Percentiles rank a stretch among this genome's conserved stretches.
Conservation (phyloP, 2,797 vertebrate genomes). For the Oophaga sylvatica region DNA sequence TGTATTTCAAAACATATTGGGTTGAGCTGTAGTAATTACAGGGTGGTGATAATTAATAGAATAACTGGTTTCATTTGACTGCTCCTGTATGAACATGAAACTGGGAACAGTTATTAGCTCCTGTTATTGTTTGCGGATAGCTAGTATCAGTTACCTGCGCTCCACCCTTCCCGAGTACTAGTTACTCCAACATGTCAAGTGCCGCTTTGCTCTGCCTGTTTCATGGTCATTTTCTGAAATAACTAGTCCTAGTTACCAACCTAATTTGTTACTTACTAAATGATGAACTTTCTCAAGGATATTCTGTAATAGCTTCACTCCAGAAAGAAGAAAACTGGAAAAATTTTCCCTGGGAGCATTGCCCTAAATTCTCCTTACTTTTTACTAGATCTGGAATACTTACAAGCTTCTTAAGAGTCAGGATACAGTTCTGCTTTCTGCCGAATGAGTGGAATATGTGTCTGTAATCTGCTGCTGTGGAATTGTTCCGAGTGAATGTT, state of each 20-base stretch:
- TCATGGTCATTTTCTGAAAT: not conserved
- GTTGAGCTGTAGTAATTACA: conserved; percentile 55
- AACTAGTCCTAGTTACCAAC: not conserved
- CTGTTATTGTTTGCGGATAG: conserved; percentile 60
- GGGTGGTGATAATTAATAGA: conserved; percentile 57
- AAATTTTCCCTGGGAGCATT: not conserved
- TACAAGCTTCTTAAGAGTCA: too few relatives aligned
- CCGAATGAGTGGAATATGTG: too few relatives aligned
- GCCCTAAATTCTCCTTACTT: too few relatives aligned
- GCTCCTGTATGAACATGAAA: conserved; percentile 60
- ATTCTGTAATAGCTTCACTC: too few relatives aligned
- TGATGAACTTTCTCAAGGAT: too few relatives aligned
- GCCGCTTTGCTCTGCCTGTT: not conserved
- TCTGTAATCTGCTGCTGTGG: too few relatives aligned
- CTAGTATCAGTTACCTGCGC: conserved; percentile 53
- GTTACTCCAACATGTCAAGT: not conserved
- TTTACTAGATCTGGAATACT: too few relatives aligned
- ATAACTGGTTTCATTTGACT: conserved; percentile 55
- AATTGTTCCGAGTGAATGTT: too few relatives aligned
- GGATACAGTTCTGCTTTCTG: too few relatives aligned
- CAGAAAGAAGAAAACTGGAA: not conserved
- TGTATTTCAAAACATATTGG: conserved; percentile 55
- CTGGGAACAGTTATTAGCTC: conserved; percentile 61
- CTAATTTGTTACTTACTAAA: too few relatives aligned
- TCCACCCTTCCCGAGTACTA: conserved; percentile 25